A percentile compares a stretch with the other conserved stretches of the same genome.
phyloP scores from a whole-genome alignment of 2,888 invertebrate species.

The Drosophila testacea region DNA sequence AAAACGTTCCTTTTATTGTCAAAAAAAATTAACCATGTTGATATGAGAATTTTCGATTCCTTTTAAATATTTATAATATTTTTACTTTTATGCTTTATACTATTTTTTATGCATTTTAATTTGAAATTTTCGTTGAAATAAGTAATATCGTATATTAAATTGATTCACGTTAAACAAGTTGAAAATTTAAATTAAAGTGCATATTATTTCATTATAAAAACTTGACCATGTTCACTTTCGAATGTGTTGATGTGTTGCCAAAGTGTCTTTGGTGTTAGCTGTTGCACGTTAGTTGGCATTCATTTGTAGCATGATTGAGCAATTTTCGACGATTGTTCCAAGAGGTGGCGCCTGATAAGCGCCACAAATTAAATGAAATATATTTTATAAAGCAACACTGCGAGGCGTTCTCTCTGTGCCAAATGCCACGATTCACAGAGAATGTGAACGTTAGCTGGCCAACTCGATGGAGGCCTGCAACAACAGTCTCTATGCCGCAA shows the following conservation, averaged over 20 bases:
- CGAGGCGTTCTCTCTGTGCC: constrained; percentile 52
- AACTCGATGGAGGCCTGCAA: constrained; percentile 13
- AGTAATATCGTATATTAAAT: too few relatives aligned
- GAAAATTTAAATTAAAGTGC: background rate
- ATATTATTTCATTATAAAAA: background rate
- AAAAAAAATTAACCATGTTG: too few relatives aligned
- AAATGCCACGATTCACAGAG: constrained; percentile 48
- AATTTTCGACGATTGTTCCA: constrained; percentile 73
- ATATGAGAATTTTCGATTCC: too few relatives aligned
- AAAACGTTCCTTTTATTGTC: too few relatives aligned
- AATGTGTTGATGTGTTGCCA: constrained; percentile 21
- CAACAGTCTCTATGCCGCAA: background rate
- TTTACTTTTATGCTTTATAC: too few relatives aligned
- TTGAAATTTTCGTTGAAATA: too few relatives aligned
- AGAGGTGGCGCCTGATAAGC: constrained; percentile 81
- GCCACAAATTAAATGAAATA: constrained; percentile 76
- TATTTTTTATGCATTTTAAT: too few relatives aligned
- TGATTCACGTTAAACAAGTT: too few relatives aligned
- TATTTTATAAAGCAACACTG: constrained; percentile 64
- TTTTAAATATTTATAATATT: too few relatives aligned
- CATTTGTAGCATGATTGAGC: constrained; percentile 65
- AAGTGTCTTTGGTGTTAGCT: constrained; percentile 4
- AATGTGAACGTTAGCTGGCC: constrained; percentile 37
- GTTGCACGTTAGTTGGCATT: constrained; percentile 44
- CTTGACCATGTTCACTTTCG: background rate